Base-by-base conservation (phyloP, 92 coral and sea anemone genomes). In the Paragorgia papillata region DNA sequence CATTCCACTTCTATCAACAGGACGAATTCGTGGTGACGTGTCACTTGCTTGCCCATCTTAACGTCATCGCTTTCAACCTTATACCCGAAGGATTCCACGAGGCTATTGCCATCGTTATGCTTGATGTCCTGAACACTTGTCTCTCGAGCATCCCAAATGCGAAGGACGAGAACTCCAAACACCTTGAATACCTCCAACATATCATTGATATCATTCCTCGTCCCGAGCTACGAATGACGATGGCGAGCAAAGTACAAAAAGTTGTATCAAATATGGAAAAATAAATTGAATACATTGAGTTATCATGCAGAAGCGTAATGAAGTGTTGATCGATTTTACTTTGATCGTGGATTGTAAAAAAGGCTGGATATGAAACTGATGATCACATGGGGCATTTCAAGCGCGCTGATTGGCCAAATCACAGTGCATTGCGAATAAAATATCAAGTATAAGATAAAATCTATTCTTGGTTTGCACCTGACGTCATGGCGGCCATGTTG, bases 11-110 rank as follows among this genome's bases (percentile, higher is more conserved):
- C n/a, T n/a, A n/a, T n/a, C n/a, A n/a, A n/a, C 19, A 68, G 75
- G n/a, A 68, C 12, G n/a, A 28, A 18, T 68, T 44, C 29, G 39
- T 37, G 40, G 75, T 27, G 10, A 46, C 59, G 9, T 44, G 59
- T 41, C 75, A 68, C 33, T 12, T 68, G 17, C 33, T 46, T 14
- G 59, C 75, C 21, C 75, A 68, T 48, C 75, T 68, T 14, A 57
- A 24, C 19, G 44, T 26, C 25, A 26, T 49, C 14, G 57, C 75
- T 9, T 68, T 49, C 39, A 49, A 68, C 0, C 15, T 68, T 13
- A 48, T 68, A 17, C 75, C 75, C 2, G 58, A 68, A 44, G 39
- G 39, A n/a, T 49, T 68, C 21, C 75, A 48, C n/a, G 75, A 68
- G 59, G 22, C 44, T 17, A 68, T 68, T 57, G 54, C 39, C 75